Evolutionary conservation across 2,888 invertebrate species (phyloP), one percentile per base, ranked within the genome.

Genomic region (Limnephilus marmoratus): DNA sequence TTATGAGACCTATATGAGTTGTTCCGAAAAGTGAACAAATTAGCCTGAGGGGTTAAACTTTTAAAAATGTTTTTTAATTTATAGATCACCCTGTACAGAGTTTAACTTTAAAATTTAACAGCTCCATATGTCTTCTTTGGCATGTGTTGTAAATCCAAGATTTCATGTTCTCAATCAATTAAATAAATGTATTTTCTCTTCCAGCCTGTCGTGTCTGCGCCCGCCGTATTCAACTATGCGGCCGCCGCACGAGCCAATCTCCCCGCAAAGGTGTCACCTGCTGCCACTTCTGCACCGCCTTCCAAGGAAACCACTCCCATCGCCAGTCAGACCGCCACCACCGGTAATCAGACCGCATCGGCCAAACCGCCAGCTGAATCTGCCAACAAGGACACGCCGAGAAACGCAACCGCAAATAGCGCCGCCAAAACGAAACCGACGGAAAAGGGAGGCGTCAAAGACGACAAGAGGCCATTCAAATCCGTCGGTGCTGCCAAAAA

Each of bases 181-280:
- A 45, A 45, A 15, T 85, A 34, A 31, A 85, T 34, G 1, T 18
- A 18, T 85, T 13, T 41, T 5, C 41, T n/a, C 13, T 41, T 41
- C 49, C 85, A 85, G 85, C 41, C 85, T 12, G 45, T 45, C n/a
- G 41, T n/a, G 41, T 37, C 93, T 24, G 88, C 93, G 0, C 93
- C 93, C 18, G 92, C 92, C 13, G 93, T 93, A 37, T 93, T 93
- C 90, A 93, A 93, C 81, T 93, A 93, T 34, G 93, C 93, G 12
- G 93, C 93, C 0, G 93, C 93, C 11, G 93, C 93, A 5, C 88
- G 93, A 34, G 93, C 93, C 49, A 93, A 93, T 37, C 92, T 93
- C 12, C 93, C 93, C 0, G 80, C 93, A 11, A 92, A 92, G 88
- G 90, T 34, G 5, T 85, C 93, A 3, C 24, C 90, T 12, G 90